These are phyloP conservation scores for Mycetomoellerius zeteki DNA, from an alignment of 1,140 invertebrate species.

Conservation along the genomic window DNA sequence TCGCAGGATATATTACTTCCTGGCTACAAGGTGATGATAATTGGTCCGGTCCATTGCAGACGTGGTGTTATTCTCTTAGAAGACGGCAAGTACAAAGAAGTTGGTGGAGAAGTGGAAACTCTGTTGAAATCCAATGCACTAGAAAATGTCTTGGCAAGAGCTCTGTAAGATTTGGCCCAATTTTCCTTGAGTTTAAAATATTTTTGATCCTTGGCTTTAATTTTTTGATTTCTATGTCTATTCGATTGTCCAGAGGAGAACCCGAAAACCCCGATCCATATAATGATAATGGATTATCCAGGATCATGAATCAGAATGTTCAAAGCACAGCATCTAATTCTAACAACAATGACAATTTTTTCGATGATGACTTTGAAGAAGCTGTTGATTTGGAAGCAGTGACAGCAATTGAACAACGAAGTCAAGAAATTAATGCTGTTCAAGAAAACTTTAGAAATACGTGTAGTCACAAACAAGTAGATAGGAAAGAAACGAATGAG, in stretches of 20 bases:
- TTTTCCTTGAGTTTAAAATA: not conserved
- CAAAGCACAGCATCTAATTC: not conserved
- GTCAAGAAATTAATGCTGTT: conserved; percentile 10
- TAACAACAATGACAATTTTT: conserved; percentile 47
- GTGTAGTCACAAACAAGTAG: too few relatives aligned
- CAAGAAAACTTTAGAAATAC: not conserved
- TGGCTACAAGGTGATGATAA: conserved; percentile 87
- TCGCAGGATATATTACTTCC: conserved; percentile 81
- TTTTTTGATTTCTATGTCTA: conserved; percentile 36
- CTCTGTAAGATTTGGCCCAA: conserved; percentile 84
- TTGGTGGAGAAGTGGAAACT: conserved; percentile 92
- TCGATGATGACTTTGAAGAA: conserved; percentile 79
- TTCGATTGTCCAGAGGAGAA: conserved; percentile 79
- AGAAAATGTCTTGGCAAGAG: conserved; percentile 89
- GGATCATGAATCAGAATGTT: conserved; percentile 23
- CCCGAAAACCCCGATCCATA: conserved; percentile 86
- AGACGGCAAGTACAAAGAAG: conserved; percentile 88
- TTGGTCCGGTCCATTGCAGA: conserved; percentile 91
- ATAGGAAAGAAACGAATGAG: not conserved
- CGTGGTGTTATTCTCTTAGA: conserved; percentile 91
- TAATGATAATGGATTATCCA: conserved; percentile 69
- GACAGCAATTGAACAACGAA: conserved; percentile 71
- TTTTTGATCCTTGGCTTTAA: conserved; percentile 7
- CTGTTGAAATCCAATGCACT: conserved; percentile 88
- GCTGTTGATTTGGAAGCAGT: conserved; percentile 75